Evolutionary conservation across 2,113 vertebrate genomes (phyloP).

Genomic region (Zapus hudsonius): DNA sequence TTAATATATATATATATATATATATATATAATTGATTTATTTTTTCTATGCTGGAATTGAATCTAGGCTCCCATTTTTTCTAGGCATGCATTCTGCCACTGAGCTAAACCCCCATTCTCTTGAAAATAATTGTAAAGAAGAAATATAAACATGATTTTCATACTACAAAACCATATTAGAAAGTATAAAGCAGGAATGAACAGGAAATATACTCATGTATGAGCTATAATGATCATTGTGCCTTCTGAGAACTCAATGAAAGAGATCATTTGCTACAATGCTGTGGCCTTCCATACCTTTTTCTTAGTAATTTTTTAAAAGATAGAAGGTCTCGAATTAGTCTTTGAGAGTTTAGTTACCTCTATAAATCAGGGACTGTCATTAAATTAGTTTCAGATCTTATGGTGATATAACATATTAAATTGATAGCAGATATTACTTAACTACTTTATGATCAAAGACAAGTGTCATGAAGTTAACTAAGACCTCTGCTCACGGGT

Average conservation of each 20-base stretch:
- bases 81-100: rapidly evolving
- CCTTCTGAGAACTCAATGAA: background rate
- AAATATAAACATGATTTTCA: background rate
- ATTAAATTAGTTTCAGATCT: background rate
- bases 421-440: background rate
- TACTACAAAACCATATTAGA: background rate
- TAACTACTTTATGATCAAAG: background rate
- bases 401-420: background rate
- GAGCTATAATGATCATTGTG: background rate
- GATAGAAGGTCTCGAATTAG: background rate
- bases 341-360: background rate
- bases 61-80: background rate
- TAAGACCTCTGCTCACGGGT: background rate
- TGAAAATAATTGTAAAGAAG: background rate
- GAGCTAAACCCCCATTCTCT: too few species aligned
- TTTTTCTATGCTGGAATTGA: background rate
- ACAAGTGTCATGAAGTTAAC: background rate
- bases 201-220: background rate
- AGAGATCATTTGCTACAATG: background rate
- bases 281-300: background rate
- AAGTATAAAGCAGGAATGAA: background rate
- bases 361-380: background rate
- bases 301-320: background rate
- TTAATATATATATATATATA: too few species aligned
- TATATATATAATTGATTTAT: too few species aligned